These are phyloP conservation scores for Chelonus formosanus DNA, from an alignment of 2,888 invertebrate species.

Conservation along the genomic window DNA sequence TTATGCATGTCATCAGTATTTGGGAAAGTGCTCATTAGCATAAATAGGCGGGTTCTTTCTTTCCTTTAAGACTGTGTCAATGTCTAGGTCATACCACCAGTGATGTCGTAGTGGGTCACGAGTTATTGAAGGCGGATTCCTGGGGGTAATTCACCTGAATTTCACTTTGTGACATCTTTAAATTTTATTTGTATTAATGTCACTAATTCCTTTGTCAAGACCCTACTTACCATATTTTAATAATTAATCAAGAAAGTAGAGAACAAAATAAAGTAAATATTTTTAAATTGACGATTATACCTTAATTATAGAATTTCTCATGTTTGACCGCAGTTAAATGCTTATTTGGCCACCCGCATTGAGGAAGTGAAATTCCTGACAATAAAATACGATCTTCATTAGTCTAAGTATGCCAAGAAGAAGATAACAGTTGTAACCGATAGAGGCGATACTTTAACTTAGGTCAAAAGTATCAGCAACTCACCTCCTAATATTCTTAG, in stretches of 20 bases:
- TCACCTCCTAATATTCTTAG: constrained; percentile 1
- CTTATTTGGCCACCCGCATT: constrained; percentile 28
- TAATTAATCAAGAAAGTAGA: constrained; percentile 4
- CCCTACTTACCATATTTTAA: constrained; percentile 34
- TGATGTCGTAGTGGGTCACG: constrained; percentile 42
- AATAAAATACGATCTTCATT: constrained; percentile 28
- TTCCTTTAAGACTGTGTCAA: constrained; percentile 41
- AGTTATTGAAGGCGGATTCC: constrained; percentile 21
- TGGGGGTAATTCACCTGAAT: constrained; percentile 26
- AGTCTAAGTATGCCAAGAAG: constrained; percentile 35
- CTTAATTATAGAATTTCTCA: background rate
- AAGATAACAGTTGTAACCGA: constrained; percentile 11
- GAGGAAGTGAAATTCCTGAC: constrained; percentile 38
- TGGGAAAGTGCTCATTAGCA: constrained; percentile 38
- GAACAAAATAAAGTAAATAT: no score
- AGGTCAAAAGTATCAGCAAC: constrained; percentile 24
- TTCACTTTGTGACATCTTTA: constrained; percentile 31
- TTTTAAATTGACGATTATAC: background rate
- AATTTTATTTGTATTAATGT: constrained; percentile 16
- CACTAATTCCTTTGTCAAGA: background rate
- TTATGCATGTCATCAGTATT: constrained; percentile 30
- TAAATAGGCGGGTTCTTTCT: constrained; percentile 23
- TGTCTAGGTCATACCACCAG: constrained; percentile 53
- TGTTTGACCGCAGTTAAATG: background rate
- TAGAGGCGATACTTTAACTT: constrained; percentile 8